Evolutionary conservation across 2,888 invertebrate species (phyloP).

Genomic region (Cephus sareptanus): DNA sequence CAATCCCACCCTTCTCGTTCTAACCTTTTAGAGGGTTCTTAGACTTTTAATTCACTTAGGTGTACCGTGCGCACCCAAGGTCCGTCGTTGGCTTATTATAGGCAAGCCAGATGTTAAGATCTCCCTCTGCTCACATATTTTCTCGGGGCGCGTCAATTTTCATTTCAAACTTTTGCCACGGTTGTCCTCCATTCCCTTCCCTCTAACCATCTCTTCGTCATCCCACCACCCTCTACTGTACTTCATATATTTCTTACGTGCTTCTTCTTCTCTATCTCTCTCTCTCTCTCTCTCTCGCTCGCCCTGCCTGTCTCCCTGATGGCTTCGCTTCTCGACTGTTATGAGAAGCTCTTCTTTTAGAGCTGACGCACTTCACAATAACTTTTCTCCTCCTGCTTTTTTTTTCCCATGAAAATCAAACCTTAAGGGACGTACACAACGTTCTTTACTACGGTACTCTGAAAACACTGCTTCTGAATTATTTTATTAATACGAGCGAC

Average conservation of each 20-base stretch:
- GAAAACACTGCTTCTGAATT: background rate
- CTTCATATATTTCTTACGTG: conserved; percentile 13
- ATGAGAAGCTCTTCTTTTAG: conserved; percentile 25
- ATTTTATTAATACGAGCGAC: background rate
- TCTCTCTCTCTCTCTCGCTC: conserved; percentile 26
- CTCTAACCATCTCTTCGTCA: background rate
- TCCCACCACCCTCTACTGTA: conserved; percentile 8
- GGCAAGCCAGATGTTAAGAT: conserved; percentile 25
- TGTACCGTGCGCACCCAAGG: background rate
- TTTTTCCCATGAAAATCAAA: background rate
- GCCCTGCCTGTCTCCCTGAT: conserved; percentile 14
- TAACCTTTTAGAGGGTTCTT: conserved; percentile 11
- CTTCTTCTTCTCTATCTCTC: conserved; percentile 28
- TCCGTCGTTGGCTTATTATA: conserved; percentile 28
- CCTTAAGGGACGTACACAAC: background rate
- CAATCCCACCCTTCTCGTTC: background rate
- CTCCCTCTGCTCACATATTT: conserved; percentile 27
- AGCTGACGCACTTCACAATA: conserved; percentile 33
- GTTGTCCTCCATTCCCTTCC: background rate
- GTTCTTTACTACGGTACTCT: background rate
- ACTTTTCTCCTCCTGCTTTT: conserved; percentile 28
- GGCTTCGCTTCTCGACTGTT: background rate
- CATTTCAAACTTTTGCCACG: conserved; percentile 34
- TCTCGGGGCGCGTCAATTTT: conserved; percentile 33
- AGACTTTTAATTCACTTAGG: conserved; percentile 34